These are phyloP conservation scores for Mythimna ferrago DNA, from an alignment of 2,888 invertebrate genomes.

Conservation along the genomic window DNA sequence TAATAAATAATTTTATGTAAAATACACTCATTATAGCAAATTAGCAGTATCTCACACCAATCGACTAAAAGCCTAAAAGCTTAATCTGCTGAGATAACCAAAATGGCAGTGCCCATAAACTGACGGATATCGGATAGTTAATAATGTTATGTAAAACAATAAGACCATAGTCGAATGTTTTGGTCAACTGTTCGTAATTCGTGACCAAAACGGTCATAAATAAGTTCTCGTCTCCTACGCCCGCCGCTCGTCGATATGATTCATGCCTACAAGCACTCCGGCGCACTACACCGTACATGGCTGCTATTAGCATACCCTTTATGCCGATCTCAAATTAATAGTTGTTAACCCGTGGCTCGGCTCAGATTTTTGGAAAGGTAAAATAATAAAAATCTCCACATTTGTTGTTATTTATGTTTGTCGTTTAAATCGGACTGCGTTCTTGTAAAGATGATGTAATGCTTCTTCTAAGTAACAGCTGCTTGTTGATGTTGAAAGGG, in stretches of 20 bases:
- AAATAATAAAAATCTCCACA: slow-evolving; percentile 60
- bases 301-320: slow-evolving; percentile 83
- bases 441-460: slow-evolving; percentile 57
- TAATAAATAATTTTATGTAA: neutral
- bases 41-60: slow-evolving; percentile 9
- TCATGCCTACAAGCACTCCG: slow-evolving; percentile 68
- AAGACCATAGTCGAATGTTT: slow-evolving; percentile 55
- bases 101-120: slow-evolving; percentile 41
- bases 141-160: slow-evolving; percentile 66
- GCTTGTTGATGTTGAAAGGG: neutral
- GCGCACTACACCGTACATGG: slow-evolving; percentile 76
- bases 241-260: slow-evolving; percentile 71
- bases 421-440: slow-evolving; percentile 36
- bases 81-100: slow-evolving; percentile 41
- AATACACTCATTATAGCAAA: neutral
- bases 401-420: slow-evolving; percentile 49
- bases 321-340: slow-evolving; percentile 75
- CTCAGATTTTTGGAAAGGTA: slow-evolving; percentile 55
- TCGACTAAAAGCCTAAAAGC: slow-evolving; percentile 33
- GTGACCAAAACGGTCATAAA: slow-evolving; percentile 65
- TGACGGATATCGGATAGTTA: slow-evolving; percentile 42
- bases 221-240: slow-evolving; percentile 76
- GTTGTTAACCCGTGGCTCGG: slow-evolving; percentile 56
- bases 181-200: slow-evolving; percentile 54
- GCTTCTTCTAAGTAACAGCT: slow-evolving; percentile 10